Base-by-base conservation (phyloP, 2,797 vertebrate genomes). In the Lycodopsis pacificus region DNA sequence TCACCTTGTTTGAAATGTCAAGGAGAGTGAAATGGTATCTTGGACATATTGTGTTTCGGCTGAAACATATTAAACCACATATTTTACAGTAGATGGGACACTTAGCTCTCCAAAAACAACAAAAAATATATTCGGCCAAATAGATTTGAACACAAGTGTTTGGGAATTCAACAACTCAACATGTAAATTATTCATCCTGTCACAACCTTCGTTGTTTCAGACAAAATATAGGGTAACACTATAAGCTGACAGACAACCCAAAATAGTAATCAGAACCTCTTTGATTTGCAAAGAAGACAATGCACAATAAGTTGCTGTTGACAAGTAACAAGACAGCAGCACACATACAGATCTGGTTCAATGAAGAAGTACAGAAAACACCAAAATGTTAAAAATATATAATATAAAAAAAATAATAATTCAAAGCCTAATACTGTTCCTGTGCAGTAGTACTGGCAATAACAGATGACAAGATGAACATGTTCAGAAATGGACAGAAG, bases 341-440 rank as follows among this genome's bases (percentile, higher is more conserved):
- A 65, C 61, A 75, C 51, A 59, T 27, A 59, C 42, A 64, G 62
- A 46, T 20, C 42, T 46, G 15, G 42, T 63, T 85, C 73, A 75
- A 81, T 73, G 57, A 40, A 32, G 67, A 82, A 62, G 22, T 22
- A 58, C 48, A 54, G 25, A 66, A 68, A 74, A 68, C 5, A 69
- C 13, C 14, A 65, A 69, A 71, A 75, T 48, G 25, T 76, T 79
- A 84, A 74, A 85, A 32, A 85, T 25, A 25, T 25, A 25, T 25
- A 25, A 25, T 25, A 2, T 25, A 25, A 25, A 25, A 25, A 25
- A 25, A 25, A 85, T 78, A 80, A 5, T 0, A 25, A 78, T 78
- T 82, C 74, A 84, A 67, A 80, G 61, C 27, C 19, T 38, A 13
- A 59, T 22, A 15, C 4, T 61, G 65, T 46, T 65, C 11, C 38